These are phyloP conservation scores for Chrysomallon squamiferum DNA, from an alignment of 1,140 invertebrate species.

Conservation along the genomic window DNA sequence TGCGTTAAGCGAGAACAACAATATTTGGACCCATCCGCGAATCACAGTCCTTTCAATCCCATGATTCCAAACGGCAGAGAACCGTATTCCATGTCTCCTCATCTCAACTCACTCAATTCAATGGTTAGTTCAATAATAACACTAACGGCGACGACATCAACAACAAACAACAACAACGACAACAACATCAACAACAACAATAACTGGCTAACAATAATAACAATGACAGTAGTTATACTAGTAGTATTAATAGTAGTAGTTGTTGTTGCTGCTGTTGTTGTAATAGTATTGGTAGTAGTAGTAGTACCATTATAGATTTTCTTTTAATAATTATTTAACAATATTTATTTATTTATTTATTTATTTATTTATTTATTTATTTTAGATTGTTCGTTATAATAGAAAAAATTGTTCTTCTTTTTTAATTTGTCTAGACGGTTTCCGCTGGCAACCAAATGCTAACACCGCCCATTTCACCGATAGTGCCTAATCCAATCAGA, in stretches of 20 bases:
- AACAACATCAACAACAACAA: too few species aligned
- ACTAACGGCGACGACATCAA: too few species aligned
- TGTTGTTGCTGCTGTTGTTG: too few species aligned
- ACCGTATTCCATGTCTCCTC: conserved; percentile 26
- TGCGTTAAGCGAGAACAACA: conserved; percentile 46
- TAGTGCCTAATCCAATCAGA: conserved; percentile 43
- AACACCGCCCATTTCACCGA: conserved; percentile 54
- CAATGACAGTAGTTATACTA: too few species aligned
- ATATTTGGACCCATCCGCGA: conserved; percentile 29
- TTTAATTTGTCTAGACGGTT: not conserved
- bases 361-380: not conserved
- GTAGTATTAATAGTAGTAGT: too few species aligned
- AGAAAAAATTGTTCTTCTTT: not conserved
- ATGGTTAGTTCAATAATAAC: conserved; percentile 35
- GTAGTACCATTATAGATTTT: too few species aligned
- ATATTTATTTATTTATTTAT: not conserved
- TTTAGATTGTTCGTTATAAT: not conserved
- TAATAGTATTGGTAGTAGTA: too few species aligned
- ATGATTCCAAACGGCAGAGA: conserved; percentile 20
- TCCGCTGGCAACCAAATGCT: conserved; percentile 29
- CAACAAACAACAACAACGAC: too few species aligned
- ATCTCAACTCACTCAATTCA: conserved; percentile 30
- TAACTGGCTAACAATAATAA: too few species aligned
- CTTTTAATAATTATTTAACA: too few species aligned
- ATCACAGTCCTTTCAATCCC: conserved; percentile 12